Conservation (phyloP, 1,140 invertebrate species). For the Micrasema minimum region DNA sequence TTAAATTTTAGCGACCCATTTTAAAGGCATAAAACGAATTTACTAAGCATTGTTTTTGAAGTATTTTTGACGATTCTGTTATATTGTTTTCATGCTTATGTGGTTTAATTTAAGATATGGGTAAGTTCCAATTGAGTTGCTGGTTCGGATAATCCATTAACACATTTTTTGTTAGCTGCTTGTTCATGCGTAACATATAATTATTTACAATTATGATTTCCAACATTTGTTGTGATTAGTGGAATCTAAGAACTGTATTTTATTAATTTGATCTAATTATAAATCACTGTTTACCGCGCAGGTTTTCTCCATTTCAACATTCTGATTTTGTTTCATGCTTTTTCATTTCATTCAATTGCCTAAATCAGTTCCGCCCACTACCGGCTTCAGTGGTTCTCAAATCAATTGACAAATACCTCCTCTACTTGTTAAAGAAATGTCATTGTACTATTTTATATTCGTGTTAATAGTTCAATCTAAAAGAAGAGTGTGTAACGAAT, state of each 20-base stretch:
- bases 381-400: constrained; percentile 3
- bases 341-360: constrained; percentile 13
- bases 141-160: not conserved
- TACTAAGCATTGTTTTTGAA: too few relatives aligned
- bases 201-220: constrained; percentile 10
- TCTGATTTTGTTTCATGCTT: constrained; percentile 15
- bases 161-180: not conserved
- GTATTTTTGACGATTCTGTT: constrained; percentile 11
- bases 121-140: constrained; percentile 1
- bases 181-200: constrained; percentile 1
- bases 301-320: constrained; percentile 13
- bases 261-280: not conserved
- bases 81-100: constrained; percentile 34
- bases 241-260: not conserved
- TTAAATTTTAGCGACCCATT: too few relatives aligned
- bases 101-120: constrained; percentile 30
- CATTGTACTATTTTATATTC: too few relatives aligned
- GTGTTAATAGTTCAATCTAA: too few relatives aligned
- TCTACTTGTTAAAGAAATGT: too few relatives aligned
- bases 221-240: not conserved
- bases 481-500: too few relatives aligned
- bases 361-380: constrained; percentile 15
- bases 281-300: too few relatives aligned
- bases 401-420: not conserved
- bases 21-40: too few relatives aligned